These are phyloP conservation scores for Cyprinus carpio DNA, from an alignment of 2,113 vertebrate genomes.

Conservation along the genomic window DNA sequence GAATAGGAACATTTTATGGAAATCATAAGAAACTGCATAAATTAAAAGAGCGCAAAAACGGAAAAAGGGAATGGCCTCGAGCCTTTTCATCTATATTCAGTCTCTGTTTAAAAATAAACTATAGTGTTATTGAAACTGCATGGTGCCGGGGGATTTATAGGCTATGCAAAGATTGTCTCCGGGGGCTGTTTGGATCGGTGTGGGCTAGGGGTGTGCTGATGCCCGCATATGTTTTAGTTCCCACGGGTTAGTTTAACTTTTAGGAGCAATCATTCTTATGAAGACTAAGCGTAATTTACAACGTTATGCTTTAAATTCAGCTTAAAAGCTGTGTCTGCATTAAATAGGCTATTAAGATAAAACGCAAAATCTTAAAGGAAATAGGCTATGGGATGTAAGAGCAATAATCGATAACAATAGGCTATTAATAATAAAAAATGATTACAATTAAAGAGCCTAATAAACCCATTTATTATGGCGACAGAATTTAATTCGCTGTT, in stretches of 20 bases:
- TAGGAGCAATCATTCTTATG: constrained; percentile 18
- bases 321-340: background rate
- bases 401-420: background rate
- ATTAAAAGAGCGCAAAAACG: constrained; percentile 62
- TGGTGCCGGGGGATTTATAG: constrained; percentile 60
- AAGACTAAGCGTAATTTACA: constrained; percentile 23
- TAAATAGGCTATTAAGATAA: background rate
- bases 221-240: constrained; percentile 54
- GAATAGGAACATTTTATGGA: background rate
- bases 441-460: background rate
- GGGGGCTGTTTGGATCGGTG: constrained; percentile 47
- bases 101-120: constrained; percentile 52
- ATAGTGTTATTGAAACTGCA: constrained; percentile 58
- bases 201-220: constrained; percentile 42
- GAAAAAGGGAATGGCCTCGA: constrained; percentile 81
- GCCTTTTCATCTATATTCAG: constrained; percentile 65
- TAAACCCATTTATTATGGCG: background rate
- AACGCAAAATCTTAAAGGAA: background rate
- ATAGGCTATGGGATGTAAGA: background rate
- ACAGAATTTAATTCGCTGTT: background rate
- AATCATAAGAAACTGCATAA: background rate
- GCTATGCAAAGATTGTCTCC: constrained; percentile 53
- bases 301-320: background rate
- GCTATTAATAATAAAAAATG: background rate
- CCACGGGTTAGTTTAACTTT: constrained; percentile 52